Conservation (phyloP, 2,113 vertebrate genomes). For the Columba janthina region DNA sequence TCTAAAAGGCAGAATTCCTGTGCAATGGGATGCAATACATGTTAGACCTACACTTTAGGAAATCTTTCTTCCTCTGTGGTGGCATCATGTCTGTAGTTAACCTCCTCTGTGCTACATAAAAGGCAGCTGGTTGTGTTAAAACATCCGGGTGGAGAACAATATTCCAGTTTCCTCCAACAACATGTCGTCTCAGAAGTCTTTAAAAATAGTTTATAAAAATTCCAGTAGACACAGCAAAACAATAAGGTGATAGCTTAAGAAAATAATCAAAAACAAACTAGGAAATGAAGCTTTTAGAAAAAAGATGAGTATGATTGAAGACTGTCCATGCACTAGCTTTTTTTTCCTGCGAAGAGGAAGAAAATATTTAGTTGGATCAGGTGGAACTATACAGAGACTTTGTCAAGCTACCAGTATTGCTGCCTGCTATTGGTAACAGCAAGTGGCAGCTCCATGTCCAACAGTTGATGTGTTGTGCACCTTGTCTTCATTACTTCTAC, state of each 20-base stretch:
- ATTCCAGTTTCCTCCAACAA: slow-evolving; percentile 41
- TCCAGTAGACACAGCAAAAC: slow-evolving; percentile 30
- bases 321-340: background rate
- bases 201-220: slow-evolving; percentile 50
- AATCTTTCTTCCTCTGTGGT: background rate
- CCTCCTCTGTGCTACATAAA: slow-evolving; percentile 21
- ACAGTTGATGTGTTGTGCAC: fast-evolving
- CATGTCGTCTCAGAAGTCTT: slow-evolving; percentile 4
- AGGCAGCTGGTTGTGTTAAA: slow-evolving; percentile 17
- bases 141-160: slow-evolving; percentile 59
- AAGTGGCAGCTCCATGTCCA: background rate
- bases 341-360: background rate
- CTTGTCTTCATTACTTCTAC: background rate
- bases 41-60: background rate
- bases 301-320: background rate
- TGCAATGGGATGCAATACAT: background rate
- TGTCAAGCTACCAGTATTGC: background rate
- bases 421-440: background rate
- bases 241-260: background rate
- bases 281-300: background rate
- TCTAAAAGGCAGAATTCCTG: background rate
- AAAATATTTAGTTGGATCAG: background rate
- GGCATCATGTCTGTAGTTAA: background rate
- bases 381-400: background rate
- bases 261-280: slow-evolving; percentile 40